phyloP scores from a whole-genome alignment of 2,113 vertebrate genomes.

The Perccottus glenii region DNA sequence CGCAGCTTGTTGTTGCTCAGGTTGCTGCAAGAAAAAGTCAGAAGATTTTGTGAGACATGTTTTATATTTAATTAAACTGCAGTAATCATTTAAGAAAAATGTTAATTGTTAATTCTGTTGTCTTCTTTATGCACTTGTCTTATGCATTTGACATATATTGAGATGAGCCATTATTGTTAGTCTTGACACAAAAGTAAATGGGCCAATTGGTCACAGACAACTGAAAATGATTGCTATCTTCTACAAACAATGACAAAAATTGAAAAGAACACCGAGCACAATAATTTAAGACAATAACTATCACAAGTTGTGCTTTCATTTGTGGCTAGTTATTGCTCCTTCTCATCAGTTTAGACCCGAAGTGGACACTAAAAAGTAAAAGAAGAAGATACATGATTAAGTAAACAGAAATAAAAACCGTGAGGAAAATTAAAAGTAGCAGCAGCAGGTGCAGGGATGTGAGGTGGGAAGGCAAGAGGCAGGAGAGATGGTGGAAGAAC shows the following conservation, averaged over 20 bases:
- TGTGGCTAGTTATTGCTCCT: constrained; percentile 24
- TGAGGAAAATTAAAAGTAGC: background rate
- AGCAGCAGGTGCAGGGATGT: background rate
- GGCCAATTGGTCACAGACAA: constrained; percentile 48
- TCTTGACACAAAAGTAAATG: constrained; percentile 28
- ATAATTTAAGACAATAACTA: constrained; percentile 51
- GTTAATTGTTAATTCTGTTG: constrained; percentile 37
- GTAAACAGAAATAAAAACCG: background rate
- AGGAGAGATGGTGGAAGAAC: constrained; percentile 11
- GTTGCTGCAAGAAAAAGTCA: constrained; percentile 79
- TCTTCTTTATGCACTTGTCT: constrained; percentile 43
- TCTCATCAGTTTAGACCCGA: constrained; percentile 31
- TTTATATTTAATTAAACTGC: constrained; percentile 8
- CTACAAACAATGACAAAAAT: constrained; percentile 41
- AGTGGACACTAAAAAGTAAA: background rate
- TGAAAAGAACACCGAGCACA: constrained; percentile 49
- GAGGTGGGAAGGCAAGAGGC: background rate
- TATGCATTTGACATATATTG: constrained; percentile 27
- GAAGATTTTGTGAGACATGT: background rate
- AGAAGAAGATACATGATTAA: background rate
- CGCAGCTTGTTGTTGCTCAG: constrained; percentile 96
- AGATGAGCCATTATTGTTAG: constrained; percentile 16
- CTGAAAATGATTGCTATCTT: constrained; percentile 32
- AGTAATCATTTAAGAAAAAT: constrained; percentile 56
- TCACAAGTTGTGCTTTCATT: constrained; percentile 36